Evolutionary conservation across 2,888 invertebrate genomes (phyloP).

Genomic region (Epinotia bilunana): DNA sequence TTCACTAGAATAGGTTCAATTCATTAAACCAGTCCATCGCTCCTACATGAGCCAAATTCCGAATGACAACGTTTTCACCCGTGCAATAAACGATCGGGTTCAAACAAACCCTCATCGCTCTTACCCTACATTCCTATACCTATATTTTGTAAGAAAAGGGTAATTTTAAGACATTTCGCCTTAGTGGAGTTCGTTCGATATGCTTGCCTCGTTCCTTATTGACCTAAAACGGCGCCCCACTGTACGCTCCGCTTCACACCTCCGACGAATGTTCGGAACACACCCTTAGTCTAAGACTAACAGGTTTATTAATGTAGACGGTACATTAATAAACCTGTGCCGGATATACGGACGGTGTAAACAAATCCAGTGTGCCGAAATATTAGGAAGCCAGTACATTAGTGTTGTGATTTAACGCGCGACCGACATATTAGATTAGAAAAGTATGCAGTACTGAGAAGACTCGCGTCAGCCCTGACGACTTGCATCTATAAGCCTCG

Average conservation of each 20-base stretch:
- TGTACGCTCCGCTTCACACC: conserved; percentile 41
- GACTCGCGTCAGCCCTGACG: too few species aligned
- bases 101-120: background rate
- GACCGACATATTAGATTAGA: too few species aligned
- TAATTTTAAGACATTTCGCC: conserved; percentile 20
- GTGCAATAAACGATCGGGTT: background rate
- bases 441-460: too few species aligned
- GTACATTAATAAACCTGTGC: background rate
- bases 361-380: background rate
- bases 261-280: conserved; percentile 26
- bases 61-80: background rate
- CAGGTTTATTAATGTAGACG: conserved; percentile 10
- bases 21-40: too few species aligned
- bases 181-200: conserved; percentile 24
- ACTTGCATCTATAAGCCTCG: too few species aligned
- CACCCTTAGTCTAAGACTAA: conserved; percentile 16
- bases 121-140: background rate
- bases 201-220: conserved; percentile 43
- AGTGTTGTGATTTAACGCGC: too few species aligned
- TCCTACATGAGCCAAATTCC: background rate
- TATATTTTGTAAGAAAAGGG: conserved; percentile 8
- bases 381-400: too few species aligned
- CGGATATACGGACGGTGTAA: background rate
- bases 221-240: conserved; percentile 42
- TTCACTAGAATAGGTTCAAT: background rate